Conservation (phyloP, 1,140 invertebrate genomes). For the Drosophila seguyi region DNA sequence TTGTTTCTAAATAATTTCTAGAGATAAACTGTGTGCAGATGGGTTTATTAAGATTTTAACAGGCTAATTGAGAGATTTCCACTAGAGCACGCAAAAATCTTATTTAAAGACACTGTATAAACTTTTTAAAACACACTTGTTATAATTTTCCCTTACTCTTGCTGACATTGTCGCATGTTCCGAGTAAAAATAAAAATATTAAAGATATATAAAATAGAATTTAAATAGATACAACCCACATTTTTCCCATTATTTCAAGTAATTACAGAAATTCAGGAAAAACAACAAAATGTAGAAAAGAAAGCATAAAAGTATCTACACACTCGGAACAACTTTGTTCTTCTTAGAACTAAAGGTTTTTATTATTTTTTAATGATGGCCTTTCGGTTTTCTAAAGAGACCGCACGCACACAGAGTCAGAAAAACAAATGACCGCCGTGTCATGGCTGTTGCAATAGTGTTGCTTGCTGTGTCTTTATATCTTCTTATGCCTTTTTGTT, state of each 20-base stretch:
- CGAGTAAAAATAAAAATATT: too few relatives aligned
- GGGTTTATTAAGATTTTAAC: background rate
- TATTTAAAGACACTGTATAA: too few relatives aligned
- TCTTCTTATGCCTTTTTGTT: conserved; percentile 18
- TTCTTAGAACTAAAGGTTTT: conserved; percentile 23
- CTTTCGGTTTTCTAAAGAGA: conserved; percentile 35
- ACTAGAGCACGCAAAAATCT: too few relatives aligned
- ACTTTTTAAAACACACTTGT: too few relatives aligned
- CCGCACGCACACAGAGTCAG: conserved; percentile 23
- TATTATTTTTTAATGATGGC: conserved; percentile 68
- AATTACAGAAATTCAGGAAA: background rate
- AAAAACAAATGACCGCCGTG: conserved; percentile 35
- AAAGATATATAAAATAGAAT: too few relatives aligned
- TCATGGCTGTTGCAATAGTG: conserved; percentile 34
- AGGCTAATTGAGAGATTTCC: background rate
- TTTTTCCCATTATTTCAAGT: background rate
- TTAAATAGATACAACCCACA: too few relatives aligned
- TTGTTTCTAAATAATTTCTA: background rate
- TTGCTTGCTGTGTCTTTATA: conserved; percentile 20
- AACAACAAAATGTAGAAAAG: background rate
- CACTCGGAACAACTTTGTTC: conserved; percentile 8
- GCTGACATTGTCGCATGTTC: too few relatives aligned
- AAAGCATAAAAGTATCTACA: conserved; percentile 8
- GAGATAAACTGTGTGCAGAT: background rate
- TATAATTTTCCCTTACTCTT: too few relatives aligned